Evolutionary conservation across 2,888 invertebrate species (phyloP).

Genomic region (Creontiades dilutus): DNA sequence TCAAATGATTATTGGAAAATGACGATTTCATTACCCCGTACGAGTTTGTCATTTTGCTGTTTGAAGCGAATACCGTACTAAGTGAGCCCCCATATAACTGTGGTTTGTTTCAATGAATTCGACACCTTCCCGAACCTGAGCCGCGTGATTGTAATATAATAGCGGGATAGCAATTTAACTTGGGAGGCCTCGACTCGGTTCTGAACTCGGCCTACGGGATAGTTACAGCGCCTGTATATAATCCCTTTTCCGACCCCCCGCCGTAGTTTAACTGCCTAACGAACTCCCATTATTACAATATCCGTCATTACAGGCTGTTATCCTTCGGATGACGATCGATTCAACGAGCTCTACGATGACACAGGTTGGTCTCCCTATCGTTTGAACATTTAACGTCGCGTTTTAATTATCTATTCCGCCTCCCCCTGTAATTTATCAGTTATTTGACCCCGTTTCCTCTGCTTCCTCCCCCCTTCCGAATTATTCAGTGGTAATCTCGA

Average conservation of each 20-base stretch:
- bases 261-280: not conserved
- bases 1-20: too few relatives aligned
- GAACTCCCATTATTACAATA: constrained; percentile 11
- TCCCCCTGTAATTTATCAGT: not conserved
- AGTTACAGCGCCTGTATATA: not conserved
- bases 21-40: too few relatives aligned
- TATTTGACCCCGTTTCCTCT: not conserved
- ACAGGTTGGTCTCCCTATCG: not conserved
- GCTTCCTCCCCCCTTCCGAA: not conserved
- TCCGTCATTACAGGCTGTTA: constrained; percentile 14
- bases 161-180: too few relatives aligned
- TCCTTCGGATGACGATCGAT: not conserved
- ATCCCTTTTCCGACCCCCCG: not conserved
- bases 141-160: too few relatives aligned
- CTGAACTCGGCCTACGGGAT: not conserved
- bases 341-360: not conserved
- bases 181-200: not conserved
- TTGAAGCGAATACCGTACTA: too few relatives aligned
- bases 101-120: too few relatives aligned
- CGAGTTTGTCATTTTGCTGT: too few relatives aligned
- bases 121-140: too few relatives aligned
- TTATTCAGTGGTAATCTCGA: not conserved
- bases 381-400: not conserved
- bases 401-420: not conserved
- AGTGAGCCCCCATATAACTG: too few relatives aligned